These are phyloP conservation scores for Anoplius nigerrimus DNA, from an alignment of 2,888 invertebrate species.

Conservation along the genomic window DNA sequence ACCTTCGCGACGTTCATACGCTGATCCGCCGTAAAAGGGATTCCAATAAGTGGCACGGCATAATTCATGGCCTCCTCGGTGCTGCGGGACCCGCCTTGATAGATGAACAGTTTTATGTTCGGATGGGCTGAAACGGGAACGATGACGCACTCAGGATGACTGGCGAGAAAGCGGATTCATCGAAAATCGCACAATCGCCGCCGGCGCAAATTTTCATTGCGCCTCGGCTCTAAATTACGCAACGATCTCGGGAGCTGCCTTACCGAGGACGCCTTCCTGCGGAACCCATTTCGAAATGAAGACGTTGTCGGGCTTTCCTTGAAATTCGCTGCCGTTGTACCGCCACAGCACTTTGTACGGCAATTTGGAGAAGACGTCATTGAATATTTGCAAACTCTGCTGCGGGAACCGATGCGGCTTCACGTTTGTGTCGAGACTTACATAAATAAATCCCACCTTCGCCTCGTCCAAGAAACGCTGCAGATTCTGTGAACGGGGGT, in stretches of 20 bases:
- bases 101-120: conserved; percentile 60
- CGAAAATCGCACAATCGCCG: not conserved
- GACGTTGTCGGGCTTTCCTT: conserved; percentile 43
- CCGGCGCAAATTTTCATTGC: not conserved
- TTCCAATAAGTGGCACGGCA: conserved; percentile 56
- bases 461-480: conserved; percentile 48
- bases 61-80: conserved; percentile 56
- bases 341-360: conserved; percentile 59
- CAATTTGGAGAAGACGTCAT: conserved; percentile 47
- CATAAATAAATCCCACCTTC: conserved; percentile 55
- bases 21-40: conserved; percentile 59
- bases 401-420: conserved; percentile 35
- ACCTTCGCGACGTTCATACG: conserved; percentile 41
- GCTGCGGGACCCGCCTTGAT: conserved; percentile 63
- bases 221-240: conserved; percentile 4
- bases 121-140: conserved; percentile 50
- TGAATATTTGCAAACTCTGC: conserved; percentile 30
- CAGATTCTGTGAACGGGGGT: conserved; percentile 50
- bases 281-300: conserved; percentile 50
- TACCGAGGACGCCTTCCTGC: conserved; percentile 55
- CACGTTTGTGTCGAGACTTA: conserved; percentile 54
- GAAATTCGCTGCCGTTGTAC: conserved; percentile 38
- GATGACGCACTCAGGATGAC: conserved; percentile 1
- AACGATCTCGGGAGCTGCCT: not conserved
- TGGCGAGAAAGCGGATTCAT: not conserved